A percentile compares a stretch with the other conserved stretches of the same genome.
Conservation (phyloP, 2,888 invertebrate species). For the Toxonevra muliebris region DNA sequence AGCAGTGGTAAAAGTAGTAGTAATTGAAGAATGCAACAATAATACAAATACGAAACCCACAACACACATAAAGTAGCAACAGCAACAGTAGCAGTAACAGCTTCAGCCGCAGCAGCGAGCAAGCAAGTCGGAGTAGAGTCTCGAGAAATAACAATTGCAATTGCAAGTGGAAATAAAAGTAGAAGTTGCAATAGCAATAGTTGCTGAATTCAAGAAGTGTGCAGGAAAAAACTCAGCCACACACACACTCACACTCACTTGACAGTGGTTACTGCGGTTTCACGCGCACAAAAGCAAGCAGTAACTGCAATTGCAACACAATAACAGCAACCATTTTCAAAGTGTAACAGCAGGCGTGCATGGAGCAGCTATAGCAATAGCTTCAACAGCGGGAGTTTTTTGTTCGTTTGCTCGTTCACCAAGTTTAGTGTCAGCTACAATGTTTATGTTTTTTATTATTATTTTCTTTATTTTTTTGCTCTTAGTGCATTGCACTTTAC, state of each 20-base stretch:
- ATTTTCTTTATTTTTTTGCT: too few species aligned
- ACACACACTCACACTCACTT: not conserved
- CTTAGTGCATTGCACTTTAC: too few species aligned
- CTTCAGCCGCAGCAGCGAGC: not conserved
- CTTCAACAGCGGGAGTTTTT: too few species aligned
- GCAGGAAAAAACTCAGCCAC: not conserved
- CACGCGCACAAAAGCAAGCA: not conserved
- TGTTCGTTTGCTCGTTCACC: too few species aligned
- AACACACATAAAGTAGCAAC: too few species aligned
- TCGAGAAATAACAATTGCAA: not conserved
- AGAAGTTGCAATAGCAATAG: not conserved
- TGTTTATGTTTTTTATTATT: too few species aligned
- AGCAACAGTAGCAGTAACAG: not conserved
- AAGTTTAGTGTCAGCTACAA: too few species aligned
- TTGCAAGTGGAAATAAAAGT: not conserved
- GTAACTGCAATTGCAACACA: not conserved
- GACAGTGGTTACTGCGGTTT: conserved; percentile 20
- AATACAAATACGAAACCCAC: too few species aligned
- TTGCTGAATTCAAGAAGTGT: not conserved
- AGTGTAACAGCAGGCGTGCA: too few species aligned
- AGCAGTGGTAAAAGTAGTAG: not conserved
- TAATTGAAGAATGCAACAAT: too few species aligned
- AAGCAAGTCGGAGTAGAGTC: not conserved
- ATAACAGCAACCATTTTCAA: not conserved
- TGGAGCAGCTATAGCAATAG: too few species aligned